A percentile compares a stretch with the other conserved stretches of the same genome.
Conservation (phyloP, 1,140 invertebrate species). For the Hirudo medicinalis region DNA sequence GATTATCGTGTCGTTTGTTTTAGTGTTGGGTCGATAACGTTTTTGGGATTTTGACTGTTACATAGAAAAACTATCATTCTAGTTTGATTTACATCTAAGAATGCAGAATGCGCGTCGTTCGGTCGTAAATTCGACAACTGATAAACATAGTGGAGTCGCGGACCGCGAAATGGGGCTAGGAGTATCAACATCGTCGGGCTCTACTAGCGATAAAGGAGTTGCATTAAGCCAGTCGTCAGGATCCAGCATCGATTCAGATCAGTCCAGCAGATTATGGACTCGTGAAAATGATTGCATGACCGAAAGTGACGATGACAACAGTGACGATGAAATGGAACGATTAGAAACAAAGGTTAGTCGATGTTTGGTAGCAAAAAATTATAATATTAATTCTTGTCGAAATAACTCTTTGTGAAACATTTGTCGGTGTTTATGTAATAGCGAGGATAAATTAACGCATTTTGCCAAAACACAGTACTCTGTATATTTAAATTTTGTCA, state of each 20-base stretch:
- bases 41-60: not conserved
- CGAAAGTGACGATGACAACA: slow-evolving; percentile 8
- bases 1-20: slow-evolving; percentile 5
- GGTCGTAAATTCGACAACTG: slow-evolving; percentile 5
- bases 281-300: slow-evolving; percentile 7
- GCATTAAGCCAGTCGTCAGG: slow-evolving; percentile 7
- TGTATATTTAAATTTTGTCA: too few species aligned
- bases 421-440: too few species aligned
- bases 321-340: slow-evolving; percentile 1
- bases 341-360: too few species aligned
- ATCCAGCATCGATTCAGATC: slow-evolving; percentile 6
- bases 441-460: too few species aligned
- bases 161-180: not conserved
- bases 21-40: not conserved
- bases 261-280: not conserved
- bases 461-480: too few species aligned
- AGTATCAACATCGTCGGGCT: not conserved
- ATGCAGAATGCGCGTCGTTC: slow-evolving; percentile 11
- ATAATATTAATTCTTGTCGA: too few species aligned
- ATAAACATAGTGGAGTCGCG: slow-evolving; percentile 1
- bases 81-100: slow-evolving; percentile 4
- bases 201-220: not conserved
- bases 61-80: not conserved
- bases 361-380: too few species aligned
- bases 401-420: too few species aligned